Base-by-base conservation (phyloP, 2,888 invertebrate genomes). In the Sinodicranocentrus sp. region DNA sequence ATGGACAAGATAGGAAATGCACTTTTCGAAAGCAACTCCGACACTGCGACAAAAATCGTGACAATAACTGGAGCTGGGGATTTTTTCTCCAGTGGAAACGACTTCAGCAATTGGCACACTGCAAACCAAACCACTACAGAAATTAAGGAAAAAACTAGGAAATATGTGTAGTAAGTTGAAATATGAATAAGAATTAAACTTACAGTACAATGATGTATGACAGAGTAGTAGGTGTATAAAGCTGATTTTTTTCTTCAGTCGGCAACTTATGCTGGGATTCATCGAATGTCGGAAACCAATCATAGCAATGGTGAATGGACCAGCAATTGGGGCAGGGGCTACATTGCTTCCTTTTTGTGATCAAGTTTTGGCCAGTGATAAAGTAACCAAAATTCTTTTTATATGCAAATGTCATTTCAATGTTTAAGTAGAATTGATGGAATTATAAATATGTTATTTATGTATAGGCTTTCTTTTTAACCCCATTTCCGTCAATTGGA, bases 271-370 rank as follows among this genome's bases (percentile, higher is more conserved):
- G 79, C 52, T 21, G 15, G 79, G 79, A 1, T 72, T 80, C 33
- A 59, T 80, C 15, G 79, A 80, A n/a, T 72, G 72, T n/a, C 5
- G 33, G 15, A 80, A 80, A 23, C 79, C 79, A 0, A 80, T 80
- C 21, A 54, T 80, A 3, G 79, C 79, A 23, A 39, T 80, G 63
- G 79, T 80, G 0, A 80, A 80, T 43, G 79, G 79, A 2, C 71
- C 71, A 15, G 63, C 54, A 1, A 65, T 80, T 6, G 79, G 79
- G 2, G 72, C 72, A 17, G 79, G 79, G 1, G 71, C 65, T 1
- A 80, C 79, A 1, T 10, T 80, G 0, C 26, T 80, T n/a, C 79
- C 79, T 13, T 72, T 72, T n/a, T 80, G 79, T 72, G 79, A 80
- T 52, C 54, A 19, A 17, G 72, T 80, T 15, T n/a, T 80, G n/a